Conservation (phyloP, 2,888 invertebrate genomes). For the Helleia helle region DNA sequence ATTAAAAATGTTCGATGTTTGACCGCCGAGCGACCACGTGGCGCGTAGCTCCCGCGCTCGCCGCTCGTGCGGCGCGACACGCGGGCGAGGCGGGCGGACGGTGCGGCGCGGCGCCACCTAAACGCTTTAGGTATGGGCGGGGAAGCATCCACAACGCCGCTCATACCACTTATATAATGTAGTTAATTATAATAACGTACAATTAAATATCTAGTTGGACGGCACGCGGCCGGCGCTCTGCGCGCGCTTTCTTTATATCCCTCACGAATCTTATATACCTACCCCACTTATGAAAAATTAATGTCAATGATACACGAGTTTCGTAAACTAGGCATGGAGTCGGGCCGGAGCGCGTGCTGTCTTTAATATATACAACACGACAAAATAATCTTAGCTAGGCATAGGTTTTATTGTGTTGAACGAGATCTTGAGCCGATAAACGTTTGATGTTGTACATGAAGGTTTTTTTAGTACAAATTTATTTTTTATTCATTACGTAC, state of each 20-base stretch:
- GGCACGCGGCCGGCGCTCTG: conserved; percentile 32
- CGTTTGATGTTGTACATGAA: conserved; percentile 45
- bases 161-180: conserved; percentile 72
- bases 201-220: conserved; percentile 43
- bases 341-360: conserved; percentile 33
- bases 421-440: conserved; percentile 40
- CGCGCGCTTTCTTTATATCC: conserved; percentile 3
- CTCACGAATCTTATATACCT: conserved; percentile 6
- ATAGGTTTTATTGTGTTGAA: conserved; percentile 51
- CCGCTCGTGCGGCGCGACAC: too few relatives aligned
- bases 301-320: conserved; percentile 2
- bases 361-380: conserved; percentile 45
- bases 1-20: conserved; percentile 40
- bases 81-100: conserved; percentile 39
- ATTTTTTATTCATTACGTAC: conserved; percentile 57
- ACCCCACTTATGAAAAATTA: neutral
- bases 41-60: too few relatives aligned
- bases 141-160: conserved; percentile 69
- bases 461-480: conserved; percentile 67
- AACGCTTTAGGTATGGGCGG: conserved; percentile 74
- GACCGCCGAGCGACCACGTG: too few relatives aligned
- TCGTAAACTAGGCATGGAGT: conserved; percentile 7
- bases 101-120: conserved; percentile 59
- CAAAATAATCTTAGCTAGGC: conserved; percentile 65
- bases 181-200: conserved; percentile 66